Conservation (phyloP, 64 coral and sea anemone species). For the Pachyseris speciosa region DNA sequence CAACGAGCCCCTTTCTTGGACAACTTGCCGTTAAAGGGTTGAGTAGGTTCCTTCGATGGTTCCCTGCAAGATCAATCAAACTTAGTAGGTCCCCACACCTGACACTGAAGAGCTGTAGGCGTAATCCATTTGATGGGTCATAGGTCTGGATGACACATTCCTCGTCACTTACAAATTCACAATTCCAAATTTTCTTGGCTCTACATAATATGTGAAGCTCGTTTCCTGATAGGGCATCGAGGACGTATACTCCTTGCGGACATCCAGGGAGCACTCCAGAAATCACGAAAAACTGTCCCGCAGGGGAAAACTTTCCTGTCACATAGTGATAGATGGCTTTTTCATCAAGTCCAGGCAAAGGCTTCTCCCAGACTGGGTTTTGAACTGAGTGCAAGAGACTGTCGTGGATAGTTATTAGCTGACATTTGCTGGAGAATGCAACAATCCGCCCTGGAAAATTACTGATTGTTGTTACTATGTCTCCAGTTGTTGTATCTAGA, state of each 20-base stretch:
- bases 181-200: no score
- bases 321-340: fast-evolving
- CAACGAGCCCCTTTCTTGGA: not conserved
- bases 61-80: not conserved
- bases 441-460: not conserved
- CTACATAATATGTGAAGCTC: not conserved
- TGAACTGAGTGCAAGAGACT: no score
- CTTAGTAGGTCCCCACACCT: not conserved
- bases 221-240: not conserved
- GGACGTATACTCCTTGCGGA: not conserved
- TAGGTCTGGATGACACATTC: not conserved
- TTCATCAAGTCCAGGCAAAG: not conserved
- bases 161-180: not conserved
- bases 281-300: not conserved
- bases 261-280: not conserved
- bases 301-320: not conserved
- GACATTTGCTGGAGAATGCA: not conserved
- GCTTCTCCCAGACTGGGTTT: not conserved
- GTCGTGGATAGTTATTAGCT: not conserved
- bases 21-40: not conserved
- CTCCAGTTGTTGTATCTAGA: not conserved
- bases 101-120: not conserved
- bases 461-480: not conserved
- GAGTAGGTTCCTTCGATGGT: no score
- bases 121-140: no score